Evolutionary conservation across 2,113 vertebrate genomes (phyloP), one percentile per base, ranked within the genome.

Genomic region (Passer montanus): DNA sequence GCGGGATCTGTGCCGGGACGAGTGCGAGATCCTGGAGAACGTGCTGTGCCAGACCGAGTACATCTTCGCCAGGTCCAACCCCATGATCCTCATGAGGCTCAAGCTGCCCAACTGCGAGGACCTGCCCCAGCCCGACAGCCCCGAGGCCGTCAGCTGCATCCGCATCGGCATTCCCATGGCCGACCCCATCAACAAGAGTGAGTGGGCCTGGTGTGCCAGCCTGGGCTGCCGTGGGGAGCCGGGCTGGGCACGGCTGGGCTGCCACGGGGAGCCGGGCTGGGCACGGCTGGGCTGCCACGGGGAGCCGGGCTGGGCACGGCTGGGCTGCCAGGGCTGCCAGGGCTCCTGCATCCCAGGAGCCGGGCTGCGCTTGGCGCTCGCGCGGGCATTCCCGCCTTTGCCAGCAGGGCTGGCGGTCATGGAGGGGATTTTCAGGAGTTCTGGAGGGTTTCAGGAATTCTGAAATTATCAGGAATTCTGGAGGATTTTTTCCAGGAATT

Each of bases 81-180:
- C 99, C 67, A 98, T 99, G 97, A 99, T 99, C 90, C 98, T 99
- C 87, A 99, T 99, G 98, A 98, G 99, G 43, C 97, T 99, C 66
- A 99, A 99, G 94, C 97, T 99, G 90, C 99, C 99, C 5, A 99
- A 99, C 98, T 99, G 99, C 3, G 99, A 99, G 11, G 99, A 99
- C 87, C 98, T 99, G 60, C 99, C 99, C 1, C 98, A 98, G 78
- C 98, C 97, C 0, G 99, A 99, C 85, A 99, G 99, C 91, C 99
- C 98, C 0, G 98, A 99, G 94, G 99, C 99, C 0, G 98, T 98
- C 35, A 99, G 98, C 97, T 99, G 99, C 37, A 99, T 99, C 96
- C 98, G 99, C 52, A 99, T 99, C 8, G 99, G 99, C 47, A 99
- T 99, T 62, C 99, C 99, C 3, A 99, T 99, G 98, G 98, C 99